Base-by-base conservation (phyloP, 2,113 vertebrate genomes). In the Tachuris rubrigastra region DNA sequence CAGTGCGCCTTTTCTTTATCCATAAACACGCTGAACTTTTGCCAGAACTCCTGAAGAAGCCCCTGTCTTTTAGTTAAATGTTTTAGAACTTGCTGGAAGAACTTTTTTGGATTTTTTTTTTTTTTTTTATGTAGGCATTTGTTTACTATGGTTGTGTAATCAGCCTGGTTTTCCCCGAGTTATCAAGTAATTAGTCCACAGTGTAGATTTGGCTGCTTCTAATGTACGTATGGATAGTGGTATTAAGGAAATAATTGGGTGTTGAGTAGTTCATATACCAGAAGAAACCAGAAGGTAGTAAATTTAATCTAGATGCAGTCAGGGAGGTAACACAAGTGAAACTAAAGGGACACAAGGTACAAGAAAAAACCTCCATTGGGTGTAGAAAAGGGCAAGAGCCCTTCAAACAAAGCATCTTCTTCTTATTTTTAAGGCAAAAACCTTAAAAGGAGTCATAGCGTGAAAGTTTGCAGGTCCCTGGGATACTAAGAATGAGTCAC, bases 81-180 rank as follows among this genome's bases (percentile, higher is more conserved):
- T 20, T 80, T 91, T 79, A 66, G 74, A 86, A 95, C 12, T 71
- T 75, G 21, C 14, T 68, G 44, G 56, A 81, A 89, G 56, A 81
- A 65, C 14, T 78, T 88, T 22, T 44, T 25, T 14, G 25, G 30
- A 20, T 69, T 41, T 44, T 20, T 28, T 50, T 37, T 59, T 81
- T 53, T 20, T 31, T 50, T 37, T 59, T 81, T 55, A 35, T 0
- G 2, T 55, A 35, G 55, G 58, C 1, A 1, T 89, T 68, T 55
- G 13, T 79, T 76, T 87, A 66, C 35, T 80, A 31, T 60, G n/a
- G 41, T 89, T 0, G 0, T 60, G 15, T 84, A 80, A 94, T 84
- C 65, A 91, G 35, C 37, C 76, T 87, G 76, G 67, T 86, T 96
- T 95, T 88, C 83, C 75, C 83, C 78, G 81, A 52, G 37, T 92